A percentile compares a stretch with the other conserved stretches of the same genome.
These are phyloP conservation scores for Oceanites oceanicus DNA, from an alignment of 2,113 vertebrate genomes.

Conservation along the genomic window DNA sequence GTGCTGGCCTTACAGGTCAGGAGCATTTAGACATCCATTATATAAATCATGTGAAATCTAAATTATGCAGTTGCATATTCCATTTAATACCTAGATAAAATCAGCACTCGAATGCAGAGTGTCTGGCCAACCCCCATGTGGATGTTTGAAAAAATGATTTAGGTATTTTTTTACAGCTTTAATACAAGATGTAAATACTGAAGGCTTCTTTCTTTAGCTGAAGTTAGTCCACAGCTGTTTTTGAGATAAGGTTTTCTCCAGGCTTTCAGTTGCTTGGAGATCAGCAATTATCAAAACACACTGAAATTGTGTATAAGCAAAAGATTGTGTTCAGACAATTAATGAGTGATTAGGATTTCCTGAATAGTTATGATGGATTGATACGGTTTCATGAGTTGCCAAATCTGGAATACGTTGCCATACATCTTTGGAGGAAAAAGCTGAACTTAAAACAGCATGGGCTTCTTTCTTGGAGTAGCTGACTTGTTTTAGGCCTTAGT, in stretches of 20 bases:
- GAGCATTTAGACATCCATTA: not conserved
- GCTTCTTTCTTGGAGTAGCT: not conserved
- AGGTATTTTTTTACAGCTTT: not conserved
- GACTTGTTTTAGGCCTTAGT: not conserved
- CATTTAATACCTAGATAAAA: not conserved
- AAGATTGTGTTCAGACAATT: not conserved
- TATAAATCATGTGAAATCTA: not conserved
- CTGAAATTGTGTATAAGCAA: not conserved
- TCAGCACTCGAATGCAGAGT: not conserved
- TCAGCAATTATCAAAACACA: not conserved
- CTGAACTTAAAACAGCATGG: rapidly evolving
- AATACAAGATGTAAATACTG: too few species aligned
- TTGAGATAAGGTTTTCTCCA: not conserved
- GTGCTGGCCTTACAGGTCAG: not conserved
- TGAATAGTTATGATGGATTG: not conserved
- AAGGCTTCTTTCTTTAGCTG: not conserved
- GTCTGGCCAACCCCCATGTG: not conserved
- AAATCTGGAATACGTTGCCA: not conserved
- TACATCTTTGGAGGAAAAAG: not conserved
- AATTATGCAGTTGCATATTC: not conserved
- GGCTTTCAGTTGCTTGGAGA: not conserved
- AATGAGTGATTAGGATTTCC: not conserved
- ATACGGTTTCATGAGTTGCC: not conserved
- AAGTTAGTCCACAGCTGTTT: not conserved
- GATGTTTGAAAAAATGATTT: not conserved